Base-by-base conservation (phyloP, 2,797 vertebrate species). In the Bovichtus diacanthus region DNA sequence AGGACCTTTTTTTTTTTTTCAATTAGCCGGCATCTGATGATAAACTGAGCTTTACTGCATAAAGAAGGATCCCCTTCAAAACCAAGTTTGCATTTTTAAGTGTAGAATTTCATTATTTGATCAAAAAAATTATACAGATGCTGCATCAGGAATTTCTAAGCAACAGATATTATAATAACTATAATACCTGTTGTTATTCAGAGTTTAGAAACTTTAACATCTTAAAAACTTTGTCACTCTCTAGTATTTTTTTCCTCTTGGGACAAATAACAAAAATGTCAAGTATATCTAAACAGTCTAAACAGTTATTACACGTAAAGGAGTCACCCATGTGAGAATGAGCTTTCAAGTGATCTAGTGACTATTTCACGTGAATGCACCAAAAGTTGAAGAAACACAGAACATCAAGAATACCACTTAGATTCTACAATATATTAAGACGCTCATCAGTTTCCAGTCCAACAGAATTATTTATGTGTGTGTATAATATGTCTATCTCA, bases 21-120 rank as follows among this genome's bases (percentile, higher is more conserved):
- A 60, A 60, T 39, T n/a, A 67, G 44, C 46, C 59, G 54, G 47
- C 55, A 71, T 68, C 19, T 36, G 27, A 72, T 9, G 72, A 43
- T 53, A 67, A 78, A 72, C 63, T 47, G 43, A 78, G 39, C n/a
- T 47, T 67, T 25, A 62, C 78, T 83, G 73, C 78, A 87, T 80
- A 72, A 67, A 69, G 38, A 47, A 72, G 13, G 16, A 70, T 44
- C 73, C 10, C 46, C 56, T 77, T 72, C 18, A 51, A 36, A 75
- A 65, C 7, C 9, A 77, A 5, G 23, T 47, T 75, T 54, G 15
- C 29, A 44, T 70, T 55, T 59, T 4, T 25, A 49, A 50, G 2
- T 15, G 18, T 23, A 53, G 34, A 29, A 43, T 36, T 41, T 38
- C 29, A 27, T 15, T 12, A 65, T 43, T 43, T 31, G 9, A 49